Base-by-base conservation (phyloP, 1,140 invertebrate genomes). In the Lasaia peninsularis region DNA sequence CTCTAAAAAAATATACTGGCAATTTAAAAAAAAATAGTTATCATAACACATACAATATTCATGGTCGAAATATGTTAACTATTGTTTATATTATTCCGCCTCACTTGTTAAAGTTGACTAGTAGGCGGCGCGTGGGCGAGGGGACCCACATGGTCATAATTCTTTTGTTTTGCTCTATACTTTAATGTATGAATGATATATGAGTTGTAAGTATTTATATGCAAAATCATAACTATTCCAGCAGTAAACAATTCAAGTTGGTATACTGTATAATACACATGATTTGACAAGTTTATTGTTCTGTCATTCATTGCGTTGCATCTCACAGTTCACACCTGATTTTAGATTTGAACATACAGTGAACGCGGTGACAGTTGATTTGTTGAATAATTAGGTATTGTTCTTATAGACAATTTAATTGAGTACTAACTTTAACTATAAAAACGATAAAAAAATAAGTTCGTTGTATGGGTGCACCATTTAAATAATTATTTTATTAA, bases 161-260 rank as follows among this genome's bases (percentile, higher is more conserved):
- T 59, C 61, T 63, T 63, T 63, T 63, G 62, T 63, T 63, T 53
- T 31, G 57, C 57, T 63, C 44, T 63, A 56, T 63, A 63, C 56
- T 59, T 56, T 61, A 21, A 48, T 53, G 12, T 34, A 34, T 53
- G 37, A 53, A 53, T 53, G 37, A 33, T 18, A 52, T 48, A 48
- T 48, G 40, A 48, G 40, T 21, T 48, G 40, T 48, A 21, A 11
- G 40, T 48, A 20, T 48, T 48, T 48, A 48, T 48, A 48, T 48
- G 40, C 40, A 48, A 48, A 48, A 48, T 18, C 20, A 48, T 48
- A 21, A 18, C 11, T 11, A 48, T 48, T 48, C 44, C 44, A 21
- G 44, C 21, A 48, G 44, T 48, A 48, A 48, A 21, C 44, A 48
- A 48, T 48, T 48, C 40, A 48, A 48, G 44, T 48, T 48, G 20